phyloP scores from a whole-genome alignment of 2,113 vertebrate genomes.

The Morphnarchus princeps region DNA sequence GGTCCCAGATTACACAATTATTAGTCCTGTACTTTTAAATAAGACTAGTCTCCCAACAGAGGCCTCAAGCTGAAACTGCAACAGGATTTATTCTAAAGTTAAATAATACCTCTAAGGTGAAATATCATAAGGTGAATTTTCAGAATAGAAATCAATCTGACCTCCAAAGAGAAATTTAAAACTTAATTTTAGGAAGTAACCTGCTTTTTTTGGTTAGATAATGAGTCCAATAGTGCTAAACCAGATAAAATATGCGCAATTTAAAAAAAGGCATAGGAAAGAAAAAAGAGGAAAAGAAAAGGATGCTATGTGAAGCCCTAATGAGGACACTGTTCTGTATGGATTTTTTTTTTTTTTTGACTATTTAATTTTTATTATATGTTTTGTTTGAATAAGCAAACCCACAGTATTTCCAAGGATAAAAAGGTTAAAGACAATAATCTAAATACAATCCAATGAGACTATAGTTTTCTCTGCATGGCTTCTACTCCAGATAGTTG shows the following conservation, averaged over 20 bases:
- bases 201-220: not conserved
- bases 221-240: not conserved
- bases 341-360: not conserved
- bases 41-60: not conserved
- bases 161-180: not conserved
- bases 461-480: not conserved
- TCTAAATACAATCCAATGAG: not conserved
- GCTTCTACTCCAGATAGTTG: not conserved
- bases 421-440: not conserved
- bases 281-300: not conserved
- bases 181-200: not conserved
- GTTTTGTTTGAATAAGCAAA: not conserved
- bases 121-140: not conserved
- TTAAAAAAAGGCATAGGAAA: not conserved
- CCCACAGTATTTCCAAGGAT: not conserved
- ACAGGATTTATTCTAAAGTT: not conserved
- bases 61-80: not conserved
- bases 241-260: not conserved
- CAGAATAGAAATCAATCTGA: not conserved
- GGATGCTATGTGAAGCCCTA: not conserved
- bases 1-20: not conserved
- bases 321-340: not conserved
- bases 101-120: not conserved
- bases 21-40: not conserved
- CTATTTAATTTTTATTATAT: not conserved